phyloP scores from a whole-genome alignment of 2,797 vertebrate species.

The Valencia hispanica region DNA sequence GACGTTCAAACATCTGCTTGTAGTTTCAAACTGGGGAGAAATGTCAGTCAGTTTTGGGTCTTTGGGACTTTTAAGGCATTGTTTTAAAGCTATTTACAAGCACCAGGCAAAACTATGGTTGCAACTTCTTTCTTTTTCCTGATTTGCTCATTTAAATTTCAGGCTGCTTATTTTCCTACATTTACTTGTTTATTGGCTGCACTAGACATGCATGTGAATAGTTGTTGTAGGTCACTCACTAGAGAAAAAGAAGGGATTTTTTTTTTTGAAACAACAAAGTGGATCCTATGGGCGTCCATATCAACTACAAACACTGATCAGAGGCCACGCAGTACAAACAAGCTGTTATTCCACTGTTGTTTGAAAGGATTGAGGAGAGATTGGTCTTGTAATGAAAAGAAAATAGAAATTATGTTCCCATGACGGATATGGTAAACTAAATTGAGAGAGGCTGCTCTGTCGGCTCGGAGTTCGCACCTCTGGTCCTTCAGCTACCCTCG shows the following conservation, averaged over 20 bases:
- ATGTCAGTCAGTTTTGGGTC: constrained; percentile 38
- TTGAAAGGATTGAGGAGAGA: constrained; percentile 79
- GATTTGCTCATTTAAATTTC: no score
- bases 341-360: constrained; percentile 82
- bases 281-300: constrained; percentile 38
- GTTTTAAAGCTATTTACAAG: constrained; percentile 13
- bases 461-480: constrained; percentile 79
- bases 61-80: constrained; percentile 34
- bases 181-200: constrained; percentile 6
- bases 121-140: not conserved
- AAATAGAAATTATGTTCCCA: constrained; percentile 84
- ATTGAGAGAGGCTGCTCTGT: constrained; percentile 66
- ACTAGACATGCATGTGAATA: constrained; percentile 3
- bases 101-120: not conserved
- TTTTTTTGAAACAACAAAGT: constrained; percentile 49
- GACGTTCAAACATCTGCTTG: constrained; percentile 85
- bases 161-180: not conserved
- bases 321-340: constrained; percentile 79
- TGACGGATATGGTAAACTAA: constrained; percentile 80
- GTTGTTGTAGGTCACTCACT: not conserved
- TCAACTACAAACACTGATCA: constrained; percentile 51
- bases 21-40: constrained; percentile 78
- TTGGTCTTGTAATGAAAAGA: constrained; percentile 84
- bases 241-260: constrained; percentile 19
- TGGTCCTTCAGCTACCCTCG: constrained; percentile 51